These are phyloP conservation scores for Anthophora plumipes DNA, from an alignment of 2,888 invertebrate genomes.

Conservation along the genomic window DNA sequence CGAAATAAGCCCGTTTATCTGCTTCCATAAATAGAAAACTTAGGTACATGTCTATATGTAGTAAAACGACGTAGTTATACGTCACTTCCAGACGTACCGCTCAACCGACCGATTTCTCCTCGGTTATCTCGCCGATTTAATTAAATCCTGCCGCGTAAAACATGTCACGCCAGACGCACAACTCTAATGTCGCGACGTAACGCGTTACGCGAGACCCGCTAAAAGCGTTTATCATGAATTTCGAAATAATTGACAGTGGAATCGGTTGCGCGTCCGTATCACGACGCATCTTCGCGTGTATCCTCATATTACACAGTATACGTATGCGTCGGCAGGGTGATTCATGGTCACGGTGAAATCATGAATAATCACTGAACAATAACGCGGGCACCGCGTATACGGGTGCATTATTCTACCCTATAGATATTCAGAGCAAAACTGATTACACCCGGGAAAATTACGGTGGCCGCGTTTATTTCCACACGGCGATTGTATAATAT, in stretches of 20 bases:
- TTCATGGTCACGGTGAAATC: slow-evolving; percentile 74
- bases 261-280: slow-evolving; percentile 46
- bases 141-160: slow-evolving; percentile 23
- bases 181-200: not conserved
- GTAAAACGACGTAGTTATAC: slow-evolving; percentile 22
- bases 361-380: slow-evolving; percentile 64
- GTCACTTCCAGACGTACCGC: slow-evolving; percentile 6
- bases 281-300: slow-evolving; percentile 58
- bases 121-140: slow-evolving; percentile 25
- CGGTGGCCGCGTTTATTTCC: slow-evolving; percentile 23
- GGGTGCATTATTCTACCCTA: slow-evolving; percentile 20
- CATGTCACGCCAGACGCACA: not conserved
- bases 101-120: slow-evolving; percentile 20
- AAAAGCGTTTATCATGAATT: slow-evolving; percentile 36
- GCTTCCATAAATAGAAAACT: slow-evolving; percentile 69
- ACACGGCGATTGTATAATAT: slow-evolving; percentile 24
- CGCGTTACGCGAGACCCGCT: not conserved
- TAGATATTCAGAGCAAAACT: slow-evolving; percentile 40
- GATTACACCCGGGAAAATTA: slow-evolving; percentile 44
- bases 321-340: slow-evolving; percentile 62
- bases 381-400: slow-evolving; percentile 35
- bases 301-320: slow-evolving; percentile 42
- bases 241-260: slow-evolving; percentile 38
- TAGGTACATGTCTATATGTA: slow-evolving; percentile 66
- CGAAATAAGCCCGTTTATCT: slow-evolving; percentile 70